A percentile compares a stretch with the other conserved stretches of the same genome.
Evolutionary conservation across 2,797 vertebrate genomes (phyloP).

Genomic region (Delichon dasypus): DNA sequence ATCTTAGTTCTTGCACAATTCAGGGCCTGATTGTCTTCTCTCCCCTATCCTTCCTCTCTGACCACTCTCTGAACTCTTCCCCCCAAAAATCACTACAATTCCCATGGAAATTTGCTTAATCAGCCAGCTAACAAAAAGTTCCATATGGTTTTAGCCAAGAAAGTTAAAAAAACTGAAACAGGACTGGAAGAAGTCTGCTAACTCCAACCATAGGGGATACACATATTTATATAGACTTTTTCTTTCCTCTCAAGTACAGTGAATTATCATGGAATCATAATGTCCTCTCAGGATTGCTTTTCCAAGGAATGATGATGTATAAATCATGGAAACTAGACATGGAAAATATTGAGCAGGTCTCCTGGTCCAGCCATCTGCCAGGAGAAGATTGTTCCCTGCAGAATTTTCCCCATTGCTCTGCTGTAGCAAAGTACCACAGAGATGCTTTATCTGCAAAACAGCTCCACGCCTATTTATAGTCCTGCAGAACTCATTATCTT

Average conservation of each 20-base stretch:
- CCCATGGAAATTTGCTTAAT: neutral
- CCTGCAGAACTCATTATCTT: slow-evolving; percentile 38
- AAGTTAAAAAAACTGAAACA: neutral
- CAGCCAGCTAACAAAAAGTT: neutral
- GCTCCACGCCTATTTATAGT: neutral
- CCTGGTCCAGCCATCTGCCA: slow-evolving; percentile 28
- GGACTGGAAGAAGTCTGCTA: neutral
- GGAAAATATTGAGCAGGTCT: slow-evolving; percentile 19
- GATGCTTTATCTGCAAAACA: slow-evolving; percentile 42
- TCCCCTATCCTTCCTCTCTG: neutral
- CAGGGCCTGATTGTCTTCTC: neutral
- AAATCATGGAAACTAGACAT: slow-evolving; percentile 54
- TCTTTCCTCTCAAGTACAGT: neutral
- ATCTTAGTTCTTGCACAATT: neutral
- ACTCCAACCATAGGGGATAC: neutral
- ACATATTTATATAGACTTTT: neutral
- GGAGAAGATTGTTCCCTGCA: slow-evolving; percentile 48
- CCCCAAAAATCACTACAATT: neutral
- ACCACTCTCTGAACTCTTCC: neutral
- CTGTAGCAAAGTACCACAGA: neutral
- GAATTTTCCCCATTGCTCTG: slow-evolving; percentile 18
- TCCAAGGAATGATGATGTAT: neutral
- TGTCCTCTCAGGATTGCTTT: slow-evolving; percentile 30
- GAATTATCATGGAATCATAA: slow-evolving; percentile 10
- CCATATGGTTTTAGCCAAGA: neutral